Evolutionary conservation across 2,113 vertebrate species (phyloP).

Genomic region (Rhadina sibilatrix): DNA sequence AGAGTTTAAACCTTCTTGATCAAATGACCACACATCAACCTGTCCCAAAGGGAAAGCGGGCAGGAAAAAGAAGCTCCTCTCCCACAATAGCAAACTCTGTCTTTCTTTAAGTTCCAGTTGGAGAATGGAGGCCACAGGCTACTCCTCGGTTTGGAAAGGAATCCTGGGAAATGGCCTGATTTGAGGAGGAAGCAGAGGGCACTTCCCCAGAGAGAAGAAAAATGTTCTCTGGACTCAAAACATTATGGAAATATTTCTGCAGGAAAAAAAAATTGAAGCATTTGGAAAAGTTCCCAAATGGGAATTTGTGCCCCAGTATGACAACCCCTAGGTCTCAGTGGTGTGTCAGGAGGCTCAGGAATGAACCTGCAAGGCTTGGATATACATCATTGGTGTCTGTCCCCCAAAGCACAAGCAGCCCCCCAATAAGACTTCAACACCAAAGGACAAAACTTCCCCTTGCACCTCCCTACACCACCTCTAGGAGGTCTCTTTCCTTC

Average conservation of each 20-base stretch:
- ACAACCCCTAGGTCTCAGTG: not conserved
- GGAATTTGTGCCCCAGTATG: not conserved
- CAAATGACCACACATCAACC: not conserved
- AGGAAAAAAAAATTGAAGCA: not conserved
- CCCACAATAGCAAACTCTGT: not conserved
- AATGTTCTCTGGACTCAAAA: not conserved
- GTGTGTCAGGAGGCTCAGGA: not conserved
- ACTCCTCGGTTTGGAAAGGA: not conserved
- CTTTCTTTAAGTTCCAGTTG: not conserved
- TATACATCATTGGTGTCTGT: accelerated
- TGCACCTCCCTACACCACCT: not conserved
- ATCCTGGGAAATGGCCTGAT: not conserved
- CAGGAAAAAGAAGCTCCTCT: not conserved
- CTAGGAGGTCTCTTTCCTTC: not conserved
- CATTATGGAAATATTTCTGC: not conserved
- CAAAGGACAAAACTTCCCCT: not conserved
- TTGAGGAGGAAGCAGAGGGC: not conserved
- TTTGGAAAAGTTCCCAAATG: not conserved
- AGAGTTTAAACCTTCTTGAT: not conserved
- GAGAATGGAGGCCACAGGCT: not conserved
- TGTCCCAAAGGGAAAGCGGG: not conserved
- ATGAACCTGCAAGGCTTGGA: not conserved
- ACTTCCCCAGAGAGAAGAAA: not conserved
- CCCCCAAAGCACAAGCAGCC: not conserved
- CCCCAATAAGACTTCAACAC: not conserved